Conservation (phyloP, 1,140 invertebrate genomes). For the Agrilus planipennis region DNA sequence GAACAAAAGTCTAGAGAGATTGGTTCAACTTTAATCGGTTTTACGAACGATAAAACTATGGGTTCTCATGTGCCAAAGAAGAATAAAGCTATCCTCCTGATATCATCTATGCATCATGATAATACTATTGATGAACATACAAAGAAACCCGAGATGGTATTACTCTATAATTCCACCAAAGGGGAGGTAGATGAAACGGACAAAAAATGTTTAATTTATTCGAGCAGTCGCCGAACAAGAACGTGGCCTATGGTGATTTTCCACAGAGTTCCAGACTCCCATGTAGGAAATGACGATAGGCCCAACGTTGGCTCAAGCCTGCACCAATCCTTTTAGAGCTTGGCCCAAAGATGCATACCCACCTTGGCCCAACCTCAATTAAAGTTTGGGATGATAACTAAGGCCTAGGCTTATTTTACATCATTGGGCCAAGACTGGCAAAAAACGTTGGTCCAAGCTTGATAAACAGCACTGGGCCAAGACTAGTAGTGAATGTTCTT, state of each 20-base stretch:
- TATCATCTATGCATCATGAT: slow-evolving; percentile 22
- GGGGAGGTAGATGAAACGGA: slow-evolving; percentile 25
- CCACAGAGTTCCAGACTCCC: no score
- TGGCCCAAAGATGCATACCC: no score
- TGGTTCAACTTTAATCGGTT: slow-evolving; percentile 11
- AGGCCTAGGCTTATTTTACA: no score
- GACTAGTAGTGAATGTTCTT: no score
- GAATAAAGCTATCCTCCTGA: slow-evolving; percentile 23
- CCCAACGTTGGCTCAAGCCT: no score
- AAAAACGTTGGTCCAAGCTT: no score
- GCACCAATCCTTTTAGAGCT: no score
- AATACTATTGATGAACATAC: slow-evolving; percentile 13
- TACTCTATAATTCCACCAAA: slow-evolving; percentile 26
- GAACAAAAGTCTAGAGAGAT: slow-evolving; percentile 8
- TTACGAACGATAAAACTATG: slow-evolving; percentile 1
- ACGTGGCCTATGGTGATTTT: slow-evolving; percentile 28
- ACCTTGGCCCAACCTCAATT: no score
- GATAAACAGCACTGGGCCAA: no score
- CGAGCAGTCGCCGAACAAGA: slow-evolving; percentile 15
- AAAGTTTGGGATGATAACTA: no score
- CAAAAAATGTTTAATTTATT: slow-evolving; percentile 23
- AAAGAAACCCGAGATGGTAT: slow-evolving; percentile 24
- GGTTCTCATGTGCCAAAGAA: slow-evolving; percentile 12
- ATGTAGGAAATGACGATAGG: no score
- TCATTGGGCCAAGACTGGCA: no score